These are phyloP conservation scores for Epirrita christyi DNA, from an alignment of 2,888 invertebrate species.

Conservation along the genomic window DNA sequence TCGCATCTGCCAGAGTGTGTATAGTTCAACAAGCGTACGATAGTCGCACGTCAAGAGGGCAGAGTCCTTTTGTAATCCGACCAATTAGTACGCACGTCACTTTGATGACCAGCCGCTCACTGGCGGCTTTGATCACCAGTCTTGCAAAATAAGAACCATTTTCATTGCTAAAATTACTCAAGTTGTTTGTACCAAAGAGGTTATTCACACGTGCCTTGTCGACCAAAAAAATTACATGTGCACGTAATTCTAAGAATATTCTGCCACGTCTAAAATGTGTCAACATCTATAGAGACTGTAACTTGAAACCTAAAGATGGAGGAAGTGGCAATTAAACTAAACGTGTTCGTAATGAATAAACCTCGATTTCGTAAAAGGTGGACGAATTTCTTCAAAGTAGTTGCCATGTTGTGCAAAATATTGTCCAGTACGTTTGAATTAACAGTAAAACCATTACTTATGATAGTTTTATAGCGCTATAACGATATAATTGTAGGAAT, in stretches of 20 bases:
- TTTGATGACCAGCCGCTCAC: slow-evolving; percentile 58
- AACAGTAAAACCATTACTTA: slow-evolving; percentile 34
- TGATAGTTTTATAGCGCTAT: slow-evolving; percentile 23
- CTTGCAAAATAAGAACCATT: slow-evolving; percentile 69
- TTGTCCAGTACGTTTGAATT: slow-evolving; percentile 22
- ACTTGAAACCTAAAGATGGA: slow-evolving; percentile 57
- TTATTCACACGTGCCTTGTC: slow-evolving; percentile 61
- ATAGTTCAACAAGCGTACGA: slow-evolving; percentile 43
- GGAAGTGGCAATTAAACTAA: slow-evolving; percentile 66
- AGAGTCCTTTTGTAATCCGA: slow-evolving; percentile 64
- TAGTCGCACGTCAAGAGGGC: slow-evolving; percentile 47
- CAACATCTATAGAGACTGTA: slow-evolving; percentile 59
- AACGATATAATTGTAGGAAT: slow-evolving; percentile 18
- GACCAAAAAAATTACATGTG: slow-evolving; percentile 42
- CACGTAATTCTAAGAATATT: slow-evolving; percentile 62
- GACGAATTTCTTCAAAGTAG: slow-evolving; percentile 39
- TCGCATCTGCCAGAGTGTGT: slow-evolving; percentile 43
- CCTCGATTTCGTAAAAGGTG: slow-evolving; percentile 48
- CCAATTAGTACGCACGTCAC: slow-evolving; percentile 74
- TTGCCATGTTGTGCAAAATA: slow-evolving; percentile 30
- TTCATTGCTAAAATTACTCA: slow-evolving; percentile 66
- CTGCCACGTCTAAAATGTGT: slow-evolving; percentile 57
- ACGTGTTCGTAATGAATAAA: slow-evolving; percentile 58
- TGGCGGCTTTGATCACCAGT: slow-evolving; percentile 69
- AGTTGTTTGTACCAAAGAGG: slow-evolving; percentile 58